Evolutionary conservation across 2,888 invertebrate genomes (phyloP).

Genomic region (Coecobrya sp.): DNA sequence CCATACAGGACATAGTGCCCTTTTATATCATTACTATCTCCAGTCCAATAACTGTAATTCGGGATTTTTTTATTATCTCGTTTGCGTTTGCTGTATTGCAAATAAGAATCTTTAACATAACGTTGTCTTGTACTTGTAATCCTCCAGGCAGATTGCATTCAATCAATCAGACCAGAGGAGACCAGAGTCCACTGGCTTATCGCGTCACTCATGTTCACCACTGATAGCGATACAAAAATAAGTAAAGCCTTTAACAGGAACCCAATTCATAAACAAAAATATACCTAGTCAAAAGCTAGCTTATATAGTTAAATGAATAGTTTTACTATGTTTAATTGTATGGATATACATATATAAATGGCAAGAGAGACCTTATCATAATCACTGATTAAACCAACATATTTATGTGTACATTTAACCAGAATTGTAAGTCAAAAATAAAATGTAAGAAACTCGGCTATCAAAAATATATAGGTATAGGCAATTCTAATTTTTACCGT

Average conservation of each 20-base stretch:
- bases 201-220: conserved; percentile 10
- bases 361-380: not conserved
- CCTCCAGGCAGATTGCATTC: conserved; percentile 1
- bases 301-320: no score
- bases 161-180: conserved; percentile 29
- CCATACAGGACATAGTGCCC: not conserved
- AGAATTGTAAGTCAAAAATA: not conserved
- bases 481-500: not conserved
- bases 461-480: not conserved
- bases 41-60: not conserved
- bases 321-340: no score
- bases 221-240: conserved; percentile 9
- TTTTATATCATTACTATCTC: not conserved
- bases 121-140: conserved; percentile 9
- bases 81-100: not conserved
- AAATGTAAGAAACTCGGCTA: not conserved
- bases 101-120: conserved; percentile 22
- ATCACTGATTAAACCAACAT: not conserved
- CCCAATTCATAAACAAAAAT: not conserved
- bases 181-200: conserved; percentile 32
- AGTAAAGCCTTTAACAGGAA: not conserved
- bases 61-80: conserved; percentile 14
- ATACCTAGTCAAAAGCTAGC: not conserved
- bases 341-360: not conserved
- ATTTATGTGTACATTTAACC: not conserved